Conservation (phyloP, 2,797 vertebrate genomes). For the Heterohyrax brucei region DNA sequence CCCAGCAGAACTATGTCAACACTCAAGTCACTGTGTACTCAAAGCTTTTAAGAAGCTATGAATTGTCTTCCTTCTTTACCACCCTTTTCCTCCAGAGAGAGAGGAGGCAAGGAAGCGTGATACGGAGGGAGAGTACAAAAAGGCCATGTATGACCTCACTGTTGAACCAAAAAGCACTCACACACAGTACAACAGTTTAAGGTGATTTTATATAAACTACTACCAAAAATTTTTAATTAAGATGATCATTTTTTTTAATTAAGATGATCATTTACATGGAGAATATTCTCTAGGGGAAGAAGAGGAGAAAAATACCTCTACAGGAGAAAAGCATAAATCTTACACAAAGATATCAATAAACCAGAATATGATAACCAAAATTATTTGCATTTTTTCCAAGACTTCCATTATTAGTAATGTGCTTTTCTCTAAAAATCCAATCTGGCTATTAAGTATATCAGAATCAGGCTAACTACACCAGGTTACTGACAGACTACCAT, state of each 20-base stretch:
- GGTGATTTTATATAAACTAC: constrained; percentile 25
- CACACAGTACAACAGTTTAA: neutral
- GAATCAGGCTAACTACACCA: neutral
- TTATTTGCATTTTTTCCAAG: constrained; percentile 23
- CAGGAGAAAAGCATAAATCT: neutral
- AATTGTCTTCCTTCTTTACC: neutral
- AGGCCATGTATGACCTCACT: neutral
- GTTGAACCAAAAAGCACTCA: neutral
- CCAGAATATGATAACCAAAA: neutral
- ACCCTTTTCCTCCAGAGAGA: neutral
- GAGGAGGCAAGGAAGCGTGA: neutral
- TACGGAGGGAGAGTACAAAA: neutral
- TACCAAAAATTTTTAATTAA: neutral
- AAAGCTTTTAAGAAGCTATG: constrained; percentile 22
- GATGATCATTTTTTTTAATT: neutral
- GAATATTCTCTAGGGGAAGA: neutral
- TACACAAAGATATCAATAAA: constrained; percentile 20
- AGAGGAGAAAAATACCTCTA: neutral
- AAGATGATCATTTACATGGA: constrained; percentile 13
- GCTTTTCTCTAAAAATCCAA: constrained; percentile 40
- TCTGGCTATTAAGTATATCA: neutral
- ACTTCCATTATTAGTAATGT: constrained; percentile 13
- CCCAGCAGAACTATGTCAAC: neutral
- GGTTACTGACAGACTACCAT: neutral
- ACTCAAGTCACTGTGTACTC: neutral